A percentile compares a stretch with the other conserved stretches of the same genome.
phyloP scores from a whole-genome alignment of 2,113 vertebrate genomes.

The Ondatra zibethicus region DNA sequence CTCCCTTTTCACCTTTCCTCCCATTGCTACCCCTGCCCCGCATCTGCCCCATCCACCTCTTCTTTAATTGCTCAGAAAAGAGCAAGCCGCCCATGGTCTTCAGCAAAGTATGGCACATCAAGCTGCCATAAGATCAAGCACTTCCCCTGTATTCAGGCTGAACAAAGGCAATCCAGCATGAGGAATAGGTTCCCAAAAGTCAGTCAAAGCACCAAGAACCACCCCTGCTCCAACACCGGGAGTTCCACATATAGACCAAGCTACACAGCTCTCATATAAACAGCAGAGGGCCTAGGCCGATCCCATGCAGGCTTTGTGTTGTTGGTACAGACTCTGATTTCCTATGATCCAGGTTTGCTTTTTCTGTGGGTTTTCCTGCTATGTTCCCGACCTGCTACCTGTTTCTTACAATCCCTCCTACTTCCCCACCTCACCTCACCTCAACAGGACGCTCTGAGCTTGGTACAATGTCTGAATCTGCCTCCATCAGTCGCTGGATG shows the following conservation, averaged over 20 bases:
- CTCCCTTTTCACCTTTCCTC: not conserved
- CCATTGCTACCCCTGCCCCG: rapidly evolving
- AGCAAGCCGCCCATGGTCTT: not conserved
- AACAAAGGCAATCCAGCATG: not conserved
- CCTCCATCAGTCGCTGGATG: too few relatives aligned
- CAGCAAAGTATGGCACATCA: not conserved
- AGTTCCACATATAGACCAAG: not conserved
- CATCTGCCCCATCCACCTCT: not conserved
- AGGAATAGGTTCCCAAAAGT: not conserved
- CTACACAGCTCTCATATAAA: not conserved
- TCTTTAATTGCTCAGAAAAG: not conserved
- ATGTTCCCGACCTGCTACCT: not conserved
- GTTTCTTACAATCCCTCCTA: not conserved
- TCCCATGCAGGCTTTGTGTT: not conserved
- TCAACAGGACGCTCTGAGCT: too few relatives aligned
- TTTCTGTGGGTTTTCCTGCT: not conserved
- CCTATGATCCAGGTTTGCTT: not conserved
- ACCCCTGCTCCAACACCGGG: rapidly evolving
- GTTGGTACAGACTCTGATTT: not conserved
- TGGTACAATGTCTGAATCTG: too few relatives aligned
- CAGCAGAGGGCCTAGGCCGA: not conserved
- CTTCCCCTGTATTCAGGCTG: not conserved
- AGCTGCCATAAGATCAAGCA: not conserved
- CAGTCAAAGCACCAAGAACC: not conserved
- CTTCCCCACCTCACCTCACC: not conserved